Conservation (phyloP, 2,888 invertebrate genomes). For the Chouioia cunea region DNA sequence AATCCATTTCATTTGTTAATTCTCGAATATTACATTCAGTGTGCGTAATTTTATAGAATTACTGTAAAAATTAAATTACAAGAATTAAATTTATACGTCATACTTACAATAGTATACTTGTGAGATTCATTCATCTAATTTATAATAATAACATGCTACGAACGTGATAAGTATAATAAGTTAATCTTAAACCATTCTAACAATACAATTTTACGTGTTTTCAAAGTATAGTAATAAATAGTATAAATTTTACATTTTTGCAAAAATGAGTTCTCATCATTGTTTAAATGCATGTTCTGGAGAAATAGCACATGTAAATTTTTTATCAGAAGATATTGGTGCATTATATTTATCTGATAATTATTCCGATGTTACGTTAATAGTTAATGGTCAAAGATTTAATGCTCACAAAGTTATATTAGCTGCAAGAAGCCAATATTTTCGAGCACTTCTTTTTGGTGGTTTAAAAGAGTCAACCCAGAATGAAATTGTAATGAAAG, state of each 20-base stretch:
- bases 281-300: constrained; percentile 66
- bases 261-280: constrained; percentile 64
- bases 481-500: constrained; percentile 86
- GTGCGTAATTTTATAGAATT: too few relatives aligned
- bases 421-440: constrained; percentile 96
- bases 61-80: too few relatives aligned
- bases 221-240: too few relatives aligned
- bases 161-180: too few relatives aligned
- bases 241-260: not conserved
- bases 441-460: constrained; percentile 85
- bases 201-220: too few relatives aligned
- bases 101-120: too few relatives aligned
- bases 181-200: too few relatives aligned
- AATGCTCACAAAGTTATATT: constrained; percentile 87
- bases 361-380: constrained; percentile 90
- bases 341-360: constrained; percentile 87
- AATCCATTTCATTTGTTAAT: too few relatives aligned
- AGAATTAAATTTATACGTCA: too few relatives aligned
- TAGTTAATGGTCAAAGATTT: constrained; percentile 83
- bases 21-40: too few relatives aligned
- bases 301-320: constrained; percentile 77
- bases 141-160: too few relatives aligned
- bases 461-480: constrained; percentile 82
- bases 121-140: too few relatives aligned
- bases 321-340: constrained; percentile 88